Conservation (phyloP, 2,888 invertebrate genomes). For the Hypselothyrea guttata region DNA sequence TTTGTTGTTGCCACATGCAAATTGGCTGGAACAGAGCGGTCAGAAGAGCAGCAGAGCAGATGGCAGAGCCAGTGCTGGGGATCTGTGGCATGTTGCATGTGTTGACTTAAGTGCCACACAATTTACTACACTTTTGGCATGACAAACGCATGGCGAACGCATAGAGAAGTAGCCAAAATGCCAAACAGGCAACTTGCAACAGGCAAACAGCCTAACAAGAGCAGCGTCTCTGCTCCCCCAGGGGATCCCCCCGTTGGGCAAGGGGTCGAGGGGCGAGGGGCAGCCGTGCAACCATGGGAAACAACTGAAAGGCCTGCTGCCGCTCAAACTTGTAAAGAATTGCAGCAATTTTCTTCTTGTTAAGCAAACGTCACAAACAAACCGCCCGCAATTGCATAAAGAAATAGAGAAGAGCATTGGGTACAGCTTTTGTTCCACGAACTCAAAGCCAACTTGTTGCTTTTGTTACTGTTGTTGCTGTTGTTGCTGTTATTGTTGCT, state of each 20-base stretch:
- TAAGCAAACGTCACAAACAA: constrained; percentile 76
- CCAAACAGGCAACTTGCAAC: constrained; percentile 17
- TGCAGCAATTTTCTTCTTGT: constrained; percentile 81
- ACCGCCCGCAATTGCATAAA: constrained; percentile 79
- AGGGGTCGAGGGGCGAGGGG: neutral
- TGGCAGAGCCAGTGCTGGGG: constrained; percentile 4
- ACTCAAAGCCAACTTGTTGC: neutral
- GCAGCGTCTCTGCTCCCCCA: constrained; percentile 26
- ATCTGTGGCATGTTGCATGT: constrained; percentile 61
- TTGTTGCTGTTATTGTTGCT: constrained; percentile 39
- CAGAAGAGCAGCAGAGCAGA: constrained; percentile 4
- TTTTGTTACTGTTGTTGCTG: constrained; percentile 21
- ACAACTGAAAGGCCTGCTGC: constrained; percentile 14
- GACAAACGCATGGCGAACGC: constrained; percentile 78
- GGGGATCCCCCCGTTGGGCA: neutral
- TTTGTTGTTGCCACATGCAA: constrained; percentile 50
- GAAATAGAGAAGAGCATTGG: constrained; percentile 20
- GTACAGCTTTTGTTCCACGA: constrained; percentile 21
- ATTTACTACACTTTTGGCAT: constrained; percentile 80
- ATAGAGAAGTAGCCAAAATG: constrained; percentile 37
- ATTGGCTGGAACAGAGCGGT: constrained; percentile 58
- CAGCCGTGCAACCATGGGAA: constrained; percentile 43
- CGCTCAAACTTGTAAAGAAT: constrained; percentile 75
- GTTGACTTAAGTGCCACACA: constrained; percentile 78
- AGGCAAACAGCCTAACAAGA: constrained; percentile 44